Conservation (phyloP, 2,113 vertebrate species). For the Sorex araneus region DNA sequence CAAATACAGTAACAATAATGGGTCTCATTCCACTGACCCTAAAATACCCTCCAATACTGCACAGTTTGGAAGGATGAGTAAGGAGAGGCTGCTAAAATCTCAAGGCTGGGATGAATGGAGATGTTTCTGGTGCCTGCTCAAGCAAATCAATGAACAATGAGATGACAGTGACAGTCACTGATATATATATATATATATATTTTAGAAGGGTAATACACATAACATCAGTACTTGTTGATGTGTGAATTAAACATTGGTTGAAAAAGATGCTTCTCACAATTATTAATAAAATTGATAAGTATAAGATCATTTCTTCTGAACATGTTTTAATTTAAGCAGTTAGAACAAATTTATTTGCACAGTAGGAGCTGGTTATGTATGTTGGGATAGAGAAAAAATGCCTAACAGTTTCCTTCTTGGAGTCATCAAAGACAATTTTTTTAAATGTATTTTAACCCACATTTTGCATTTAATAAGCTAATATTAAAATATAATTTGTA, state of each 20-base stretch:
- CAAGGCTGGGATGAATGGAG: too few relatives aligned
- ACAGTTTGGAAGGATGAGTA: too few relatives aligned
- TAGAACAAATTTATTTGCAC: slow-evolving; percentile 25
- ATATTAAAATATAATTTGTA: slow-evolving; percentile 33
- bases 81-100: too few relatives aligned
- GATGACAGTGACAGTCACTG: too few relatives aligned
- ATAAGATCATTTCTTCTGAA: slow-evolving; percentile 65
- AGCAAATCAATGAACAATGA: too few relatives aligned
- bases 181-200: too few relatives aligned
- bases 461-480: slow-evolving; percentile 56
- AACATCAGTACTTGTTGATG: slow-evolving; percentile 70
- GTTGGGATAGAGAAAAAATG: slow-evolving; percentile 40
- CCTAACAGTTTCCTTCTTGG: neutral
- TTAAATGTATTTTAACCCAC: slow-evolving; percentile 62
- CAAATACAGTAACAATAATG: too few relatives aligned
- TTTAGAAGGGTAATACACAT: slow-evolving; percentile 3
- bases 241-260: slow-evolving; percentile 69
- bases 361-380: slow-evolving; percentile 24
- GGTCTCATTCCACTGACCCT: too few relatives aligned
- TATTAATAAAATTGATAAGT: slow-evolving; percentile 67
- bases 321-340: slow-evolving; percentile 72
- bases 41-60: too few relatives aligned
- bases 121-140: too few relatives aligned
- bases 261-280: slow-evolving; percentile 62
- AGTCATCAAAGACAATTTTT: slow-evolving; percentile 27